Base-by-base conservation (phyloP, 2,113 vertebrate species). In the Coryphaenoides rupestris region DNA sequence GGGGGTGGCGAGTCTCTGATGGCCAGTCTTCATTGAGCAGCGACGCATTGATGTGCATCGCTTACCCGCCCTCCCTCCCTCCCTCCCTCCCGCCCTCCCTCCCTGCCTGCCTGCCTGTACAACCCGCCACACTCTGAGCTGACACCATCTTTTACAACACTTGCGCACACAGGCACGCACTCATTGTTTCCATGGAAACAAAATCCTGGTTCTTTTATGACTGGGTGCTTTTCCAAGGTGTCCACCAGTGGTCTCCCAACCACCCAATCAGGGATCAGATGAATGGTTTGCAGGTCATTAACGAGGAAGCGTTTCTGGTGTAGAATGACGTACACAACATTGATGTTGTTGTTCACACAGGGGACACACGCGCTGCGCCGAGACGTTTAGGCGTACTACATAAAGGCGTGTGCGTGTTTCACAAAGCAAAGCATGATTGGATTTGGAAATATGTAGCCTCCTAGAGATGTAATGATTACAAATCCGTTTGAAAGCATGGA, bases 151-250 rank as follows among this genome's bases (percentile, higher is more conserved):
- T 40, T 40, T 12, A 40, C 33, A 40, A 55, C 59, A 66, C 1
- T 68, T 73, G 45, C 56, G 62, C 62, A 60, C 61, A 69, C 63
- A 72, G 54, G 17, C 56, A 69, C 66, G 59, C 55, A 81, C 75
- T 82, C 72, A 70, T 77, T 78, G 89, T 90, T 91, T 87, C 89
- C 90, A 90, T 89, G 88, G 88, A 81, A 90, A 91, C 90, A 77
- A 78, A 77, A 87, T 81, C 80, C 77, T 75, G 77, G 78, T 77
- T 74, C 74, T 88, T 80, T 79, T 78, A 82, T 87, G 83, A 82
- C 79, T 85, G 79, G 79, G 77, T 85, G 84, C 87, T 80, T 81
- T 77, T 74, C 77, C 74, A 73, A 80, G 86, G 87, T 69, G 69
- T 81, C 79, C 73, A 83, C 82, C 83, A 82, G 70, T 80, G 74